These are phyloP conservation scores for Sphaeramia orbicularis DNA, from an alignment of 2,797 vertebrate genomes.

Conservation along the genomic window DNA sequence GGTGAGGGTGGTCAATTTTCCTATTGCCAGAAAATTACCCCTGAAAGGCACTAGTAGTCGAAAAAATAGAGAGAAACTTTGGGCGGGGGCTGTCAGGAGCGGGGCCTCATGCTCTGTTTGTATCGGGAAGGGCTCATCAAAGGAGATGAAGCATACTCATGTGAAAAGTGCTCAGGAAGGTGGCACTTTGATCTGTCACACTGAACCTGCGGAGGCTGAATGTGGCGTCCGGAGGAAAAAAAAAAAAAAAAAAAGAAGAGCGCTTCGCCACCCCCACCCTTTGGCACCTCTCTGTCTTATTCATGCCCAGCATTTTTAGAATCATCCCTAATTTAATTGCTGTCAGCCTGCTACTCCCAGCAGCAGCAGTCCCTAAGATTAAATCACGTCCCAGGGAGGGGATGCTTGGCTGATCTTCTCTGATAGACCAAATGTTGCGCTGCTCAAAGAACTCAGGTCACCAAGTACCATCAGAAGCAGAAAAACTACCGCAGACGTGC, in stretches of 20 bases:
- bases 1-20: conserved; percentile 74
- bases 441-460: conserved; percentile 68
- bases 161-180: conserved; percentile 71
- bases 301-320: conserved; percentile 72
- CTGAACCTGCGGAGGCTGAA: conserved; percentile 50
- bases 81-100: conserved; percentile 57
- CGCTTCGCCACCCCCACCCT: conserved; percentile 13
- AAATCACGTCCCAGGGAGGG: conserved; percentile 69
- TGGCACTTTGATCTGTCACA: conserved; percentile 77
- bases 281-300: conserved; percentile 53
- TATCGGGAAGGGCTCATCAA: conserved; percentile 72
- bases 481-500: conserved; percentile 47
- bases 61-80: conserved; percentile 37
- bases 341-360: conserved; percentile 66
- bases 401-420: conserved; percentile 73
- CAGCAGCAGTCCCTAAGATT: conserved; percentile 73
- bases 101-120: conserved; percentile 46
- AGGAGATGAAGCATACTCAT: conserved; percentile 79
- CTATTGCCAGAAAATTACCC: conserved; percentile 76
- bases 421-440: conserved; percentile 75
- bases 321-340: conserved; percentile 79
- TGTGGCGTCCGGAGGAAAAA: conserved; percentile 41
- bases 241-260: not conserved
- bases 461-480: conserved; percentile 48
- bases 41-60: conserved; percentile 54